A percentile compares a stretch with the other conserved stretches of the same genome.
Conservation (phyloP, 2,888 invertebrate genomes). For the Rotaria sp. region DNA sequence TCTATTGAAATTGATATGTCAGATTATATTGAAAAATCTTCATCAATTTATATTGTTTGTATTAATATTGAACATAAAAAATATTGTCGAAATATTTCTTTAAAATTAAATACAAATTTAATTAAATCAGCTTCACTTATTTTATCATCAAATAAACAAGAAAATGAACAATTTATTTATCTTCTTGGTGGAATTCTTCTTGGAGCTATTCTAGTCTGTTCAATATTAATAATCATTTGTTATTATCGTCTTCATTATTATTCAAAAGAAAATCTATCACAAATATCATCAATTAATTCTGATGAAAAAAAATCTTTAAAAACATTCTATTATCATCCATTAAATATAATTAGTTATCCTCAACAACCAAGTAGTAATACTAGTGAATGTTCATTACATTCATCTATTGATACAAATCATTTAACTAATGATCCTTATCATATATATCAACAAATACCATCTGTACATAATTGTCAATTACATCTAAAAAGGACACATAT, state of each 20-base stretch:
- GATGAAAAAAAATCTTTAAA: neutral
- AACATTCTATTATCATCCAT: slow-evolving; percentile 23
- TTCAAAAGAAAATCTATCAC: neutral
- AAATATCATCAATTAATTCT: neutral
- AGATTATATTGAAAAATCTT: neutral
- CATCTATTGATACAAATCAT: slow-evolving; percentile 6
- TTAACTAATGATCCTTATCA: slow-evolving; percentile 15
- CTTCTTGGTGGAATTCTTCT: neutral
- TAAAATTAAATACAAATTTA: neutral
- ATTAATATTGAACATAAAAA: neutral
- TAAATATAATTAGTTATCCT: neutral
- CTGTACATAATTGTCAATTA: slow-evolving; percentile 19
- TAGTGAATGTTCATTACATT: slow-evolving; percentile 30
- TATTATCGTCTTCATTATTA: neutral
- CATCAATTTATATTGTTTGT: neutral
- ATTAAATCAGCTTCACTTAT: neutral
- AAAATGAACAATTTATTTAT: neutral
- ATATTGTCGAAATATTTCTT: neutral
- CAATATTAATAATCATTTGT: neutral
- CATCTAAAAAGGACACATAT: neutral
- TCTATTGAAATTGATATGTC: neutral
- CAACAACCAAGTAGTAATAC: slow-evolving; percentile 10
- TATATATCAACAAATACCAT: slow-evolving; percentile 15
- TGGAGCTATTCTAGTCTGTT: neutral
- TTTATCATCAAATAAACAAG: neutral